Conservation (phyloP, 2,113 vertebrate genomes). For the Tupaia chinensis region DNA sequence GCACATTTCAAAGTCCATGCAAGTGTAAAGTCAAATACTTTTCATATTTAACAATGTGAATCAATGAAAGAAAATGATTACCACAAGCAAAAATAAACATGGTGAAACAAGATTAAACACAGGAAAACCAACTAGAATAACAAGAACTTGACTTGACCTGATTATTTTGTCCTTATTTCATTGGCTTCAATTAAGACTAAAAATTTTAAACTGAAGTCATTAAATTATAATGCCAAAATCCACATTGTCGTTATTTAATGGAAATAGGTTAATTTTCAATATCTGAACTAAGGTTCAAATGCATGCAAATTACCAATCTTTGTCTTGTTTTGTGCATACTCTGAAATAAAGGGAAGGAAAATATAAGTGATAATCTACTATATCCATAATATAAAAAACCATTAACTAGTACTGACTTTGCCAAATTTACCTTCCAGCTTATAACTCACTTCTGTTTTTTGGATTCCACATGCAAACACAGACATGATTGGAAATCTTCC, state of each 20-base stretch:
- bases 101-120: conserved; percentile 51
- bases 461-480: conserved; percentile 66
- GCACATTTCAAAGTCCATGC: conserved; percentile 71
- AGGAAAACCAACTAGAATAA: conserved; percentile 40
- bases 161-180: conserved; percentile 7
- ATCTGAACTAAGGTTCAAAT: conserved; percentile 70
- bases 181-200: conserved; percentile 49
- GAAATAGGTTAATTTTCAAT: conserved; percentile 70
- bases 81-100: conserved; percentile 46
- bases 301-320: conserved; percentile 83
- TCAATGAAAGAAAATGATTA: conserved; percentile 68
- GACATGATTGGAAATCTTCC: conserved; percentile 61
- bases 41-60: conserved; percentile 65
- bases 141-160: conserved; percentile 56
- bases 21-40: conserved; percentile 53
- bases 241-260: conserved; percentile 68
- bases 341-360: conserved; percentile 81
- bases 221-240: conserved; percentile 67
- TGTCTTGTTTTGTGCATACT: conserved; percentile 85
- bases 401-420: conserved; percentile 23
- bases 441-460: not conserved
- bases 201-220: conserved; percentile 35
- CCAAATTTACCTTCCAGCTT: conserved; percentile 72
- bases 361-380: conserved; percentile 67
- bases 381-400: conserved; percentile 64